Evolutionary conservation across 1,140 invertebrate genomes (phyloP).

Genomic region (Mesaphorura yosii): DNA sequence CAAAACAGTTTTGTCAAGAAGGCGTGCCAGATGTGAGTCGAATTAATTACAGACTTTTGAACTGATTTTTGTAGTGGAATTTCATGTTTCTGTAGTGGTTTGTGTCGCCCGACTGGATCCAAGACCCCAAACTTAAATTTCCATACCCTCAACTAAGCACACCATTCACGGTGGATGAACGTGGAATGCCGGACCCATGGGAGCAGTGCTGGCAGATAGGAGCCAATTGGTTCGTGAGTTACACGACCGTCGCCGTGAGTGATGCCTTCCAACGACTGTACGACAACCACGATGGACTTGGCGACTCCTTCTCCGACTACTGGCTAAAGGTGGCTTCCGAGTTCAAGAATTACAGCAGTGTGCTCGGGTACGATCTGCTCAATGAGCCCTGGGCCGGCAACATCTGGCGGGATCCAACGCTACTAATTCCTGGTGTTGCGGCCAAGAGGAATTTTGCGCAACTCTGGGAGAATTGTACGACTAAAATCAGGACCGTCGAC

Average conservation of each 20-base stretch:
- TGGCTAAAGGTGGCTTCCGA: neutral
- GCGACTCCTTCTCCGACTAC: neutral
- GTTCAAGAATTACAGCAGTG: neutral
- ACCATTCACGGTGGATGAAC: neutral
- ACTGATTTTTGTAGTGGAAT: neutral
- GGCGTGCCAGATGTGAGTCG: slow-evolving; percentile 4
- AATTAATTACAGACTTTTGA: neutral
- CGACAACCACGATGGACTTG: neutral
- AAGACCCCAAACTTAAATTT: slow-evolving; percentile 1
- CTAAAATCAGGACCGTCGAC: neutral
- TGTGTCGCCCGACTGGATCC: neutral
- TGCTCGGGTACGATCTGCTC: neutral
- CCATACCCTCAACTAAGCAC: neutral
- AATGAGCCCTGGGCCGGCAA: slow-evolving; percentile 2
- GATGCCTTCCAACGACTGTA: neutral
- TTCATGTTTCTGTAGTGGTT: slow-evolving; percentile 4
- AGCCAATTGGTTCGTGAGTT: slow-evolving; percentile 5
- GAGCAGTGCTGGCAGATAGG: neutral
- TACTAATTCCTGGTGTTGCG: neutral
- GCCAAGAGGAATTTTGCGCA: neutral
- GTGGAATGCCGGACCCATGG: slow-evolving; percentile 6
- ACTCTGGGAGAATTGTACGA: neutral
- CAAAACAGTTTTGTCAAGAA: slow-evolving; percentile 2
- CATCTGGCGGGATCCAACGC: neutral
- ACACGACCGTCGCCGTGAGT: neutral